A percentile compares a stretch with the other conserved stretches of the same genome.
These are phyloP conservation scores for Struthio camelus DNA, from an alignment of 2,113 vertebrate species.

Conservation along the genomic window DNA sequence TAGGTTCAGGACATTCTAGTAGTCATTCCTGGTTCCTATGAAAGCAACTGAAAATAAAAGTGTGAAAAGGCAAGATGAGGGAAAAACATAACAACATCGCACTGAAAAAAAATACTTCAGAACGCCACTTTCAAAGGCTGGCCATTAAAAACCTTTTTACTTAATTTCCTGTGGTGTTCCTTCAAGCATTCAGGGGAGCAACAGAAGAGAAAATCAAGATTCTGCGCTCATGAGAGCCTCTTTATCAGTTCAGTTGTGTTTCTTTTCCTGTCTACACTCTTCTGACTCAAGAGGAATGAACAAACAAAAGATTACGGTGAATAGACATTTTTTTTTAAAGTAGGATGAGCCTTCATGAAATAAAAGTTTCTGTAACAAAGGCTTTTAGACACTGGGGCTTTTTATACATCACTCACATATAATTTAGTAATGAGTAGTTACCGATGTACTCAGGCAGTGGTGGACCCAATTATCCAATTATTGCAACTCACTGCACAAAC, in stretches of 20 bases:
- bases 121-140: background rate
- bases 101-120: background rate
- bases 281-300: background rate
- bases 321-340: background rate
- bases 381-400: constrained; percentile 1
- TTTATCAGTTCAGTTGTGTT: background rate
- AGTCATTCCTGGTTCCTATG: background rate
- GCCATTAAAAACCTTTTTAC: background rate
- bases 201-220: background rate
- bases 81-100: background rate
- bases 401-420: constrained; percentile 33
- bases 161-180: background rate
- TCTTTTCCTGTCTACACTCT: background rate
- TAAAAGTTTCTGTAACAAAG: constrained; percentile 35
- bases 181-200: background rate
- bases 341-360: constrained; percentile 11
- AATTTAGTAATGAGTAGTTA: constrained; percentile 58
- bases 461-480: constrained; percentile 60
- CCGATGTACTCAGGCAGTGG: background rate
- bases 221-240: background rate
- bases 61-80: background rate
- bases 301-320: background rate
- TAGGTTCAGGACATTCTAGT: background rate
- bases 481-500: constrained; percentile 8
- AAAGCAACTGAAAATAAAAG: background rate